Base-by-base conservation (phyloP, 2,113 vertebrate genomes). In the Phrynocephalus versicolor region DNA sequence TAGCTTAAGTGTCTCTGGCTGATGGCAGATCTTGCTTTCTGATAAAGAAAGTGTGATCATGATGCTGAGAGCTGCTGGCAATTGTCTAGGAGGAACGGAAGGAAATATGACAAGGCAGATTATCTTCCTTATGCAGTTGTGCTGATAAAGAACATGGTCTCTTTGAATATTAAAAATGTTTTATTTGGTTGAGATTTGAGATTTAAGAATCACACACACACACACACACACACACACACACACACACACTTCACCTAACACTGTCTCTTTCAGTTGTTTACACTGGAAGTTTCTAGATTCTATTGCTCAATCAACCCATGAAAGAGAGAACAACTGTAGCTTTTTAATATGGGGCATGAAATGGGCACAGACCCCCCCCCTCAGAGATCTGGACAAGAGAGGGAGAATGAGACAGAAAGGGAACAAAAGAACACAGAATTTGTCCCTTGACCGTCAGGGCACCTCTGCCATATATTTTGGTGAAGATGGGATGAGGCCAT, bases 61-160 rank as follows among this genome's bases (percentile, higher is more conserved):
- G 15, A 78, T 75, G 87, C 87, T 85, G 81, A 81, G 86, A 33
- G 14, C 35, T 91, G 45, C 80, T 62, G 60, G 21, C 79, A 65
- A 9, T 16, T 91, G 75, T 82, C 85, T 79, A 85, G 30, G 62
- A 12, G 65, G 88, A 87, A 92, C 71, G 45, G 83, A 87, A 78
- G 6, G 30, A 80, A 10, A 10, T 87, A 4, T 82, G 76, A 70
- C 85, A 84, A 85, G 80, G 86, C 30, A 0, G 88, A 71, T 85
- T 91, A 79, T 41, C 72, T 80, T 72, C 83, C 27, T 58, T 39
- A n/a, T 79, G 83, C 27, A 78, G 64, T 78, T 2, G 14, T 39
- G 39, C 18, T 78, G 83, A 85, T 79, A 85, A 79, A 62, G 37
- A 84, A 35, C 21, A 51, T 33, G 45, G 9, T 8, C 33, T 37